Evolutionary conservation across 2,797 vertebrate genomes (phyloP).

Genomic region (Darevskia nairensis): DNA sequence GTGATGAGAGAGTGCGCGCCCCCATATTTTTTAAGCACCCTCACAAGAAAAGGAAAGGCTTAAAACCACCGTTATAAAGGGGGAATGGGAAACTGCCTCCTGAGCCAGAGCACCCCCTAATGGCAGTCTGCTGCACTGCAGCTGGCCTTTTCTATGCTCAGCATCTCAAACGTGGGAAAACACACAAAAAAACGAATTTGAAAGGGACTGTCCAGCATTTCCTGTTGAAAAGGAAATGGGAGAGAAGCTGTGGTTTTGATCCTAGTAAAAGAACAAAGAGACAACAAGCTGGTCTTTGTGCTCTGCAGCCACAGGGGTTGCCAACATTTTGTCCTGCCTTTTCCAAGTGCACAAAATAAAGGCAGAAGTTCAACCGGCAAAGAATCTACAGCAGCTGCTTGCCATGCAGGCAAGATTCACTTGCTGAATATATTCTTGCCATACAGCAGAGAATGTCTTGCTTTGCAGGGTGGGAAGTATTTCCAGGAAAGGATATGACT

Average conservation of each 20-base stretch:
- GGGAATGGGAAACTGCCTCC: not conserved
- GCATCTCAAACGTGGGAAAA: not conserved
- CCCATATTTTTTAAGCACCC: not conserved
- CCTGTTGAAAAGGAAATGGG: slow-evolving; percentile 9
- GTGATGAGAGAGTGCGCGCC: not conserved
- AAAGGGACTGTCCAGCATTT: slow-evolving; percentile 3
- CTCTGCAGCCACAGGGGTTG: not conserved
- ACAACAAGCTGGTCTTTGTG: not conserved
- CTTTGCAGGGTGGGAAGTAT: not conserved
- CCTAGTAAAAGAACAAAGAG: slow-evolving; percentile 6
- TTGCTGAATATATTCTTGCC: not conserved
- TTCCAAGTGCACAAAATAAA: not conserved
- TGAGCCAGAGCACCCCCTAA: slow-evolving; percentile 8
- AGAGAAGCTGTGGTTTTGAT: not conserved
- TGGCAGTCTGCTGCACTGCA: not conserved
- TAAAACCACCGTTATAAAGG: not conserved
- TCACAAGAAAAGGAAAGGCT: not conserved
- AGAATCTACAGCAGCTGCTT: not conserved
- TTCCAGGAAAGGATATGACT: not conserved
- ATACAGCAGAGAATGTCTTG: not conserved
- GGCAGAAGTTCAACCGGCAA: not conserved
- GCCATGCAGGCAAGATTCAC: not conserved
- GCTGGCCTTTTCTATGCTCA: not conserved
- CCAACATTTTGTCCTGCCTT: not conserved
- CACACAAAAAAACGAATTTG: not conserved